These are phyloP conservation scores for Palythoa caribaeorum DNA, from an alignment of 92 coral and sea anemone species.

Conservation along the genomic window DNA sequence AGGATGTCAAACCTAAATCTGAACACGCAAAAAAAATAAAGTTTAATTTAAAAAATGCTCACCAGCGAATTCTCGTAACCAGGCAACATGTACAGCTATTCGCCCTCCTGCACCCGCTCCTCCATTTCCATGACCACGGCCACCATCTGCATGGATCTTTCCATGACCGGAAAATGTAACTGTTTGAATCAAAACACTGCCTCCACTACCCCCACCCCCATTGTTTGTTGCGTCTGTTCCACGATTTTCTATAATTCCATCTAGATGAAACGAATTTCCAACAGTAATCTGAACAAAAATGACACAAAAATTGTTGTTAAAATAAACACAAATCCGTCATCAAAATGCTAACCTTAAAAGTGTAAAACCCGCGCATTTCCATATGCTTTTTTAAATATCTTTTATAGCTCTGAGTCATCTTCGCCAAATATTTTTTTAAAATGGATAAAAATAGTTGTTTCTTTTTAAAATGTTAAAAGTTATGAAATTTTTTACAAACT, in stretches of 20 bases:
- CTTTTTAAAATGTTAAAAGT: too few species aligned
- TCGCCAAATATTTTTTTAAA: too few species aligned
- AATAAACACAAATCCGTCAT: too few species aligned
- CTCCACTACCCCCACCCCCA: constrained; percentile 81
- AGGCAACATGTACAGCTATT: constrained; percentile 73
- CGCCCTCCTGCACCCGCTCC: constrained; percentile 80
- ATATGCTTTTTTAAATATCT: too few species aligned
- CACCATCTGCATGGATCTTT: constrained; percentile 65
- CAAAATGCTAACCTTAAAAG: too few species aligned
- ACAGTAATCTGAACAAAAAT: constrained; percentile 53
- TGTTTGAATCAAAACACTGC: constrained; percentile 68
- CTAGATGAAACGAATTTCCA: constrained; percentile 67
- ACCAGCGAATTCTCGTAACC: constrained; percentile 77
- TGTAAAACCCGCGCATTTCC: too few species aligned
- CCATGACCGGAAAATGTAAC: constrained; percentile 75
- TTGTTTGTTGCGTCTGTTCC: constrained; percentile 51
- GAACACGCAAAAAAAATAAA: background rate
- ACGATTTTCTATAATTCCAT: constrained; percentile 73
- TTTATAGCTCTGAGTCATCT: too few species aligned
- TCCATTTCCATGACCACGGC: constrained; percentile 69
- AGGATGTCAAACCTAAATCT: background rate
- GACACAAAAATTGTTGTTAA: too few species aligned
- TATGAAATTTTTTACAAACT: too few species aligned
- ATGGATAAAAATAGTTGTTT: too few species aligned
- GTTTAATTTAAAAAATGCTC: background rate